A percentile compares a stretch with the other conserved stretches of the same genome.
phyloP scores from a whole-genome alignment of 1,140 invertebrate species.

The Mya arenaria region DNA sequence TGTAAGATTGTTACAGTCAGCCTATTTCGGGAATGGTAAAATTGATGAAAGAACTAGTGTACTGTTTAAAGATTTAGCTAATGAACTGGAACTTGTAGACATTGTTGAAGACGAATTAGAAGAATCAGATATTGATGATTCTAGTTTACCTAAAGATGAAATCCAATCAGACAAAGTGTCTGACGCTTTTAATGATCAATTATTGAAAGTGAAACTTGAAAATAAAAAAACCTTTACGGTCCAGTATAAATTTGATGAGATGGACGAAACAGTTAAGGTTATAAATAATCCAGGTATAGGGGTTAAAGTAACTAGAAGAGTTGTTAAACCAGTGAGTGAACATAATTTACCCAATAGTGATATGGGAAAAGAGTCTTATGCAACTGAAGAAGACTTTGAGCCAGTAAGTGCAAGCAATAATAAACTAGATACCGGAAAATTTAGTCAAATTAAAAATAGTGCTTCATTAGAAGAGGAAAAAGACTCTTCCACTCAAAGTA shows the following conservation, averaged over 20 bases:
- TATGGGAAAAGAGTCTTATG: background rate
- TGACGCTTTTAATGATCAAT: background rate
- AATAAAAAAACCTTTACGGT: background rate
- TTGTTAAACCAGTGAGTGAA: slow-evolving; percentile 16
- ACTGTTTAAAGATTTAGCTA: slow-evolving; percentile 62
- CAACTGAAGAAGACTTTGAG: slow-evolving; percentile 12
- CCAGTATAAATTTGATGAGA: background rate
- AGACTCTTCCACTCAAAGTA: background rate
- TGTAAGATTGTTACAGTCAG: slow-evolving; percentile 70
- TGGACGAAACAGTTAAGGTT: background rate
- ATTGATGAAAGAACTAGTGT: slow-evolving; percentile 58
- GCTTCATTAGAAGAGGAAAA: background rate
- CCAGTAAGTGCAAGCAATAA: background rate
- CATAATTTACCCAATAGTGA: background rate
- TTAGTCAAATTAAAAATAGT: background rate
- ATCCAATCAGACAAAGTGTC: background rate
- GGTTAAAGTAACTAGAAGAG: slow-evolving; percentile 16
- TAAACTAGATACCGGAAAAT: background rate
- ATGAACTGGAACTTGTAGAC: slow-evolving; percentile 57
- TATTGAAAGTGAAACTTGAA: background rate
- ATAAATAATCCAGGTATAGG: background rate
- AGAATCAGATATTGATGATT: background rate
- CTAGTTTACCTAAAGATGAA: background rate
- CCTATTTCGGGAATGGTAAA: slow-evolving; percentile 68
- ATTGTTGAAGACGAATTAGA: background rate